These are phyloP conservation scores for Synanthedon formicaeformis DNA, from an alignment of 2,888 invertebrate genomes.

Conservation along the genomic window DNA sequence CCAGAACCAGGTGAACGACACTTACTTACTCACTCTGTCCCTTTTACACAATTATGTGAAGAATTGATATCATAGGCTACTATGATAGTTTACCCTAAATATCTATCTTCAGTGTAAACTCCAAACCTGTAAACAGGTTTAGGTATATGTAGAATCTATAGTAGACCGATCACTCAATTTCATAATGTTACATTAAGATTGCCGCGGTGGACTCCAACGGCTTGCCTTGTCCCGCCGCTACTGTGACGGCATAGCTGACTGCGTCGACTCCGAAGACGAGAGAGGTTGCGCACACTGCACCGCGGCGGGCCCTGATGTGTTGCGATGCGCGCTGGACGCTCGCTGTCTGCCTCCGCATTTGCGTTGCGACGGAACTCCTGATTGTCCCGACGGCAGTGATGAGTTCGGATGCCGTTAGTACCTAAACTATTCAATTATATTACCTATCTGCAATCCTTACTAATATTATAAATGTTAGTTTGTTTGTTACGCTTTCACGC, in stretches of 20 bases:
- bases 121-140: not conserved
- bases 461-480: no score
- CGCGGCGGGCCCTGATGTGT: slow-evolving; percentile 58
- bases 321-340: slow-evolving; percentile 85
- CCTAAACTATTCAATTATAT: no score
- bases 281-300: slow-evolving; percentile 83
- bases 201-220: slow-evolving; percentile 79
- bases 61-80: no score
- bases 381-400: slow-evolving; percentile 89
- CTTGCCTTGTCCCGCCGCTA: slow-evolving; percentile 81
- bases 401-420: slow-evolving; percentile 87
- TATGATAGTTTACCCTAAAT: not conserved
- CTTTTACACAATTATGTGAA: no score
- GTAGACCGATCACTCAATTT: no score
- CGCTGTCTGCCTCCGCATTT: slow-evolving; percentile 78
- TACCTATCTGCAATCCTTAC: no score
- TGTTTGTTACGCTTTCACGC: no score
- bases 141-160: not conserved
- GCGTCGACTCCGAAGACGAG: slow-evolving; percentile 86
- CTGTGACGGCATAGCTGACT: slow-evolving; percentile 90
- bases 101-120: not conserved
- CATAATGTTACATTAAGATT: slow-evolving; percentile 61
- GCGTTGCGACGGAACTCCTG: slow-evolving; percentile 84
- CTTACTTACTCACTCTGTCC: no score
- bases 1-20: slow-evolving; percentile 76